Base-by-base conservation (phyloP, 2,888 invertebrate species). In the Nomada ferruginata region DNA sequence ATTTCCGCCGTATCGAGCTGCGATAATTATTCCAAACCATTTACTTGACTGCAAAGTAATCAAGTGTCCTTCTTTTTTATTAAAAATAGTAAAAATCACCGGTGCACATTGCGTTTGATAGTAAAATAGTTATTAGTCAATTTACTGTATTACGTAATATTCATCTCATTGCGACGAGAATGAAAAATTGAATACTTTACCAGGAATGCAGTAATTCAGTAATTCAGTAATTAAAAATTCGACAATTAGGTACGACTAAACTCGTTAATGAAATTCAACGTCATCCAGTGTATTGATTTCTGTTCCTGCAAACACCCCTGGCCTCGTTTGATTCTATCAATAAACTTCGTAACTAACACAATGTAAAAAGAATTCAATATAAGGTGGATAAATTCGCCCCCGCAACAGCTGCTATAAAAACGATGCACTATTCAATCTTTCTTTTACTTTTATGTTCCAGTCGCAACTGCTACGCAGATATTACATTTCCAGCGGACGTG, bases 1-100 rank as follows among this genome's bases (percentile, higher is more conserved):
- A 89, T 88, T 86, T 79, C 75, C 73, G 65, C 60, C 68, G 83
- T 84, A 88, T 87, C 88, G 68, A 36, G 47, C 42, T 66, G 42
- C 55, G 73, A 61, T 78, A 68, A 78, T 78, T 78, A 78, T 73
- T 60, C 66, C 59, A 11, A 50, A 57, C 29, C 26, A 52, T 42
- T 71, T 50, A 50, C 44, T 61, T 36, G 23, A 60, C 59, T 23
- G 65, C 42, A 18, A 26, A 60, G 20, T 47, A 47, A 66, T 61
- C 23, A 68, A 50, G 36, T 55, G 18, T n/a, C 7, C 52, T 53
- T 18, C 11, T 23, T 13, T 3, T 20, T 11, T 23, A 23, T 1
- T 23, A 20, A 23, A 26, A 57, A 13, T 0, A 11, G 23, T 3
- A 23, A 57, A 23, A 13, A 20, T 57, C 13, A 20, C 42, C 9